phyloP scores from a whole-genome alignment of 2,113 vertebrate species.

The Alectura lathami region DNA sequence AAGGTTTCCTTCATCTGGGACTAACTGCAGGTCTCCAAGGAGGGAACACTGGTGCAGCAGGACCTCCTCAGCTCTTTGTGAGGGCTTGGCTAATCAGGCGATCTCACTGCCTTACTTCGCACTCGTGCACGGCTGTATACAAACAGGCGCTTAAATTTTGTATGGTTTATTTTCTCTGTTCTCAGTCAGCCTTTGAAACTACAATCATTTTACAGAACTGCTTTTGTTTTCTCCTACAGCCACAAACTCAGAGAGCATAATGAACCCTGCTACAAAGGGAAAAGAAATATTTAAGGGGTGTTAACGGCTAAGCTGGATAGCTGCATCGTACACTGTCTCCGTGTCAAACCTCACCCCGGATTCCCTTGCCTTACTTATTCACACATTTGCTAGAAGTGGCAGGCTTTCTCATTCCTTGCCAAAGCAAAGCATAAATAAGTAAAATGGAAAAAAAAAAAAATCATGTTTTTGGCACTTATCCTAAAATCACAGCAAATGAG shows the following conservation, averaged over 20 bases:
- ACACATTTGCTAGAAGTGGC: slow-evolving; percentile 25
- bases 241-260: not conserved
- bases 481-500: slow-evolving; percentile 54
- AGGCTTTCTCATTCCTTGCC: slow-evolving; percentile 1
- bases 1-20: slow-evolving; percentile 68
- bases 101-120: slow-evolving; percentile 22
- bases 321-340: not conserved
- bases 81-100: slow-evolving; percentile 31
- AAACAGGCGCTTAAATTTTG: not conserved
- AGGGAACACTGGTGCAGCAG: slow-evolving; percentile 40
- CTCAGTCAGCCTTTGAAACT: slow-evolving; percentile 20
- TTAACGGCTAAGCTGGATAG: not conserved
- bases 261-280: not conserved
- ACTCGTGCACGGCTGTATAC: not conserved
- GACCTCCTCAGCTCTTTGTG: slow-evolving; percentile 25
- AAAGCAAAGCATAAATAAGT: slow-evolving; percentile 4
- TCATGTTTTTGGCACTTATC: not conserved
- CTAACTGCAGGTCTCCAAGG: slow-evolving; percentile 66
- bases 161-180: not conserved
- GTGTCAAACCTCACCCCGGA: not conserved
- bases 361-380: slow-evolving; percentile 3
- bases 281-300: not conserved
- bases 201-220: not conserved
- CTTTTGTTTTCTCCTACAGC: not conserved
- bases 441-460: not conserved